Base-by-base conservation (phyloP, 2,888 invertebrate species). In the Spialia ferax region DNA sequence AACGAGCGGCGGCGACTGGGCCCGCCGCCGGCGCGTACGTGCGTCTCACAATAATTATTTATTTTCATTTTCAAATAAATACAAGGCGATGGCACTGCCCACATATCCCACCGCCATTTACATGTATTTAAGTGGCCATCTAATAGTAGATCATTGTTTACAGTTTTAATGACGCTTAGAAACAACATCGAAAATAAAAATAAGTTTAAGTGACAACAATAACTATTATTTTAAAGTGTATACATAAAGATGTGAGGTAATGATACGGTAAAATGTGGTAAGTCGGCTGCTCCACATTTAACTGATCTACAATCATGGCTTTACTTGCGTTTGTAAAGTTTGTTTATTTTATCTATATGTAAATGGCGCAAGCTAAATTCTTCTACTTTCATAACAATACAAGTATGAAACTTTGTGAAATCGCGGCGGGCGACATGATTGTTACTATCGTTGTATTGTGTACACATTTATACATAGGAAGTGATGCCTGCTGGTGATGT, bases 31-130 rank as follows among this genome's bases (percentile, higher is more conserved):
- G 75, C 83, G 79, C 87, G 81, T 82, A 82, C 85, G 89, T 90
- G 91, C 89, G 86, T 89, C 88, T 90, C 91, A 89, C 90, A 89
- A 88, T 90, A n/a, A n/a, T n/a, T n/a, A 87, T 89, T 89, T 86
- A 87, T 86, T 87, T 83, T 88, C 86, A 87, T 88, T 85, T 83
- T 83, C 80, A 86, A 89, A 91, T 91, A 90, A 91, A 91, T 88
- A 90, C 86, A 89, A 76, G 86, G 84, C 81, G 85, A 85, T 85
- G 85, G 82, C 80, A 42, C 81, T 78, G 77, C 77, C 84, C 80
- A 79, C 81, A 75, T 79, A 71, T 79, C 79, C 82, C 84, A 86
- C 81, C 88, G 86, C 80, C 83, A 79, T 80, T 75, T 74, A 83
- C 83, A 84, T 86, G 85, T 85, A 86, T 86, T 84, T 85, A 89